phyloP scores from a whole-genome alignment of 1,140 invertebrate genomes.

The Drosophila nannoptera region DNA sequence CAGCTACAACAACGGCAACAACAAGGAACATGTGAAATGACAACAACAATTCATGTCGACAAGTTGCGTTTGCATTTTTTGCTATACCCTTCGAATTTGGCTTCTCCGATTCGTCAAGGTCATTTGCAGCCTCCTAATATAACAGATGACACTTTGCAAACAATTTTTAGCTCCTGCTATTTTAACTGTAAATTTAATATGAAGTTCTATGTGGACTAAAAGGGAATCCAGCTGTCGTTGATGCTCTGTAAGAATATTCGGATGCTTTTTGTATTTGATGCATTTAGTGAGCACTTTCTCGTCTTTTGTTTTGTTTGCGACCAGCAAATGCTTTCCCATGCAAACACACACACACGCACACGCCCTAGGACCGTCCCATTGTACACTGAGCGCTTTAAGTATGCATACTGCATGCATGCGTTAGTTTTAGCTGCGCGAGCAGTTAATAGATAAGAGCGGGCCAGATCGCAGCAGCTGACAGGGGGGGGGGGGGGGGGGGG shows the following conservation, averaged over 20 bases:
- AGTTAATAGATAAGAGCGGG: conserved; percentile 46
- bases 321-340: conserved; percentile 41
- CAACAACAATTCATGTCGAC: conserved; percentile 76
- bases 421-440: conserved; percentile 53
- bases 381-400: conserved; percentile 29
- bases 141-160: neutral
- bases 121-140: neutral
- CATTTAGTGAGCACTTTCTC: conserved; percentile 48
- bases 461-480: neutral
- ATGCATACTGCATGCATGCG: conserved; percentile 52
- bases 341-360: conserved; percentile 14
- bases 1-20: conserved; percentile 43
- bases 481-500: too few relatives aligned
- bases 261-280: conserved; percentile 35
- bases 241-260: neutral
- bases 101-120: neutral
- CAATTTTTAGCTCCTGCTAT: too few relatives aligned
- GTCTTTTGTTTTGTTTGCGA: conserved; percentile 37
- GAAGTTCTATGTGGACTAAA: neutral
- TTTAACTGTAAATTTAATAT: neutral
- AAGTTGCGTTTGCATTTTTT: conserved; percentile 68
- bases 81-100: neutral
- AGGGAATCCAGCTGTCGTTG: conserved; percentile 12
- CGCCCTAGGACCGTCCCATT: neutral
- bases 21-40: conserved; percentile 57